Evolutionary conservation across 2,888 invertebrate species (phyloP).

Genomic region (Altica lythri): DNA sequence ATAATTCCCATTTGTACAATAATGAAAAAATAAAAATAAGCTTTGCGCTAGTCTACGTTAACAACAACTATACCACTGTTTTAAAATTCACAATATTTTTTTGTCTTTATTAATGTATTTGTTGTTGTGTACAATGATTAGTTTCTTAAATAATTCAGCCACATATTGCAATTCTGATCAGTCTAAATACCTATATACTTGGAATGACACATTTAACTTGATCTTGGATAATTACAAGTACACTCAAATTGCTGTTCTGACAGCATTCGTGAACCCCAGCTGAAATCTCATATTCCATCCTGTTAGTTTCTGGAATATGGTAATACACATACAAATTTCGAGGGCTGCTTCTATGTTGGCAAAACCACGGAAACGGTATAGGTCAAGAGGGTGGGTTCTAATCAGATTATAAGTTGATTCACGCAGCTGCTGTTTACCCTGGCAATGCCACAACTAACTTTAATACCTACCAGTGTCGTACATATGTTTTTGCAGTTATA

Average conservation of each 20-base stretch:
- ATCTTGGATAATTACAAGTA: neutral
- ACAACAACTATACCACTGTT: too few relatives aligned
- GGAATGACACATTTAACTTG: slow-evolving; percentile 1
- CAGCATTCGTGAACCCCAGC: neutral
- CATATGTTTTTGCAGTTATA: neutral
- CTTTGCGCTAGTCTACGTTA: too few relatives aligned
- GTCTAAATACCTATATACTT: too few relatives aligned
- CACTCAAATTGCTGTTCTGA: neutral
- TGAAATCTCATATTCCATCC: slow-evolving; percentile 7
- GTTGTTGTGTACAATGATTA: too few relatives aligned
- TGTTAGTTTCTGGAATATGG: slow-evolving; percentile 3
- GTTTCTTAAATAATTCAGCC: too few relatives aligned
- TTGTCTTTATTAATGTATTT: too few relatives aligned
- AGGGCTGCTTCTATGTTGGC: slow-evolving; percentile 1
- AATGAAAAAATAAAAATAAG: too few relatives aligned
- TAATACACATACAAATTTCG: slow-evolving; percentile 4
- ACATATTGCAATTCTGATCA: too few relatives aligned
- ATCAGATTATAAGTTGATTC: slow-evolving; percentile 41
- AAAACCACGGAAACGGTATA: slow-evolving; percentile 18
- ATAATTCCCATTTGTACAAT: too few relatives aligned
- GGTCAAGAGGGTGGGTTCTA: slow-evolving; percentile 37
- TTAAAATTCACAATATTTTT: too few relatives aligned
- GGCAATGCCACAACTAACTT: slow-evolving; percentile 41
- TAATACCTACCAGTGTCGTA: slow-evolving; percentile 18
- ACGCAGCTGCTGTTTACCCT: slow-evolving; percentile 41